Evolutionary conservation across 2,888 invertebrate species (phyloP).

Genomic region (Agrochola macilenta): DNA sequence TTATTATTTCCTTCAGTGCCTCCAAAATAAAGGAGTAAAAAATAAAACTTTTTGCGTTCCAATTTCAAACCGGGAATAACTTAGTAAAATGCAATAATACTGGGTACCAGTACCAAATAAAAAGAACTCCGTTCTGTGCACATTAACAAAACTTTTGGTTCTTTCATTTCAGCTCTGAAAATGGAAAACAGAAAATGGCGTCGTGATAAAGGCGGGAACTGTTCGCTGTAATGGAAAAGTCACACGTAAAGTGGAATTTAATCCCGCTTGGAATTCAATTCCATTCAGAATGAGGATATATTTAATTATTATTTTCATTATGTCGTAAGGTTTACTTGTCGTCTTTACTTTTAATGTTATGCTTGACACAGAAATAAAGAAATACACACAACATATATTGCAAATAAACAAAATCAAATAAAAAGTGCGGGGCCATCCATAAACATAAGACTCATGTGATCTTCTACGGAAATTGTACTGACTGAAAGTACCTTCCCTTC

Average conservation of each 20-base stretch:
- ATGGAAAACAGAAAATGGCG: conserved; percentile 43
- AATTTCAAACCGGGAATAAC: not conserved
- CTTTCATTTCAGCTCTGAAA: conserved; percentile 14
- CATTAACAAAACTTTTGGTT: conserved; percentile 17
- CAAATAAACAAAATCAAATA: not conserved
- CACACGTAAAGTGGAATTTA: conserved; percentile 48
- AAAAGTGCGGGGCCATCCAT: not conserved
- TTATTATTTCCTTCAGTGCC: not conserved
- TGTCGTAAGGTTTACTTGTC: conserved; percentile 11
- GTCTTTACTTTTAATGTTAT: conserved; percentile 7
- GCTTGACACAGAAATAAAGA: not conserved
- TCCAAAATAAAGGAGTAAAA: not conserved
- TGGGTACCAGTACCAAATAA: not conserved
- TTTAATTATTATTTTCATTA: conserved; percentile 42
- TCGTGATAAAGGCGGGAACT: conserved; percentile 41
- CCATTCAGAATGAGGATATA: conserved; percentile 25
- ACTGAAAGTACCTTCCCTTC: not conserved
- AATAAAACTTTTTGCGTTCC: not conserved
- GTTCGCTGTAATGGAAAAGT: conserved; percentile 47
- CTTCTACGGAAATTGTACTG: no score
- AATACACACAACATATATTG: not conserved
- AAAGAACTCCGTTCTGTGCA: not conserved
- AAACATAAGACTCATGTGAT: no score
- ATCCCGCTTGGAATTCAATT: conserved; percentile 47
- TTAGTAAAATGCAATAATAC: not conserved